These are phyloP conservation scores for Channa striata DNA, from an alignment of 2,797 vertebrate genomes.

Conservation along the genomic window DNA sequence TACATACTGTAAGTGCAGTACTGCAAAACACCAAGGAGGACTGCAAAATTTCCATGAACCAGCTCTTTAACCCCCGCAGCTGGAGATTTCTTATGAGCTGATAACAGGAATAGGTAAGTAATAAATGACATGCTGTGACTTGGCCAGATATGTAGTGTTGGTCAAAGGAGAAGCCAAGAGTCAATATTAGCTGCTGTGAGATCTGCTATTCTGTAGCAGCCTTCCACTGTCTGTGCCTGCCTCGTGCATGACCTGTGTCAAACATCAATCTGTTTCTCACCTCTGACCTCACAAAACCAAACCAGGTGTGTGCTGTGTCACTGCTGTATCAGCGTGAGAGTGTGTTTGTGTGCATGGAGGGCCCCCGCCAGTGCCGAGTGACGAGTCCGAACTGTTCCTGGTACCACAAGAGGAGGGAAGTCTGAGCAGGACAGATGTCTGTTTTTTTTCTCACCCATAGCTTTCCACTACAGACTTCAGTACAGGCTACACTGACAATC, in stretches of 20 bases:
- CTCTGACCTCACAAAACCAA: slow-evolving; percentile 73
- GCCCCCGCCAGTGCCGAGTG: slow-evolving; percentile 70
- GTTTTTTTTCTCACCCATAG: slow-evolving; percentile 15
- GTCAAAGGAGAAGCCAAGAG: slow-evolving; percentile 39
- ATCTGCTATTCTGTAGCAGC: slow-evolving; percentile 27
- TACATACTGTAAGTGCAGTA: background rate
- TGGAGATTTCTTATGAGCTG: slow-evolving; percentile 56
- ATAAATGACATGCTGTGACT: slow-evolving; percentile 39
- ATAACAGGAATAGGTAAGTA: slow-evolving; percentile 50
- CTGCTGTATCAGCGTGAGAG: slow-evolving; percentile 4
- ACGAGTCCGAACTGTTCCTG: slow-evolving; percentile 65
- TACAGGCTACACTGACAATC: background rate
- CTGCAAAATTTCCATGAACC: slow-evolving; percentile 31
- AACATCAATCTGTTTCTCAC: slow-evolving; percentile 71
- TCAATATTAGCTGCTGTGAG: slow-evolving; percentile 29
- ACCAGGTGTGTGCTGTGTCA: slow-evolving; percentile 70
- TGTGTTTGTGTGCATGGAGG: slow-evolving; percentile 64
- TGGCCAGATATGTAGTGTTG: slow-evolving; percentile 57
- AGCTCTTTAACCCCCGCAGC: background rate
- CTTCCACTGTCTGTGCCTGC: slow-evolving; percentile 45
- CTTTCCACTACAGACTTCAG: slow-evolving; percentile 1
- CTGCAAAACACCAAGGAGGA: slow-evolving; percentile 19
- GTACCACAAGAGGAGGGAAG: slow-evolving; percentile 40
- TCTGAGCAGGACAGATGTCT: slow-evolving; percentile 22
- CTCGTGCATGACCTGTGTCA: slow-evolving; percentile 71